Evolutionary conservation across 2,113 vertebrate genomes (phyloP), one percentile per base, ranked within the genome.

Genomic region (Dolichotis patagonum): DNA sequence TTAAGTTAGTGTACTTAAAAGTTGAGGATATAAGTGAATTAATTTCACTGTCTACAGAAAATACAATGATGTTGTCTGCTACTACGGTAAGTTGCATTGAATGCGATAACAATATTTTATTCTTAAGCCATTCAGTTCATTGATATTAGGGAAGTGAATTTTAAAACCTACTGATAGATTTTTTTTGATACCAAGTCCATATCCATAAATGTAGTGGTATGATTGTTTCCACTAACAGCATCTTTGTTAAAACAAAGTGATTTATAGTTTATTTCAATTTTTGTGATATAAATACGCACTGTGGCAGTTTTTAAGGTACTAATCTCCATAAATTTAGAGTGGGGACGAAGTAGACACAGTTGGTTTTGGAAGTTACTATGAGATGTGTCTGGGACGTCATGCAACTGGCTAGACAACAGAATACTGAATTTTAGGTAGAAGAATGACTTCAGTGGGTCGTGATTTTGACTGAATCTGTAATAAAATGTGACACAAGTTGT

Each of bases 71-170:
- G 0, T 9, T 93, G 97, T 63, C 49, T 95, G 54, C 91, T 85
- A 69, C 71, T 63, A 43, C 0, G 69, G 11, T 43, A 88, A 32
- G 9, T 94, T 52, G 38, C n/a, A 94, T 49, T 67, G 22, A 95
- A 88, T 52, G 49, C 56, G n/a, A 85, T 94, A 85, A 84, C 87
- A 92, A 58, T 90, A 88, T 58, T 93, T 83, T 87, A 85, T 46
- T 43, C 2, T 60, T 60, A 69, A 43, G 19, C 19, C 9, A 3
- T 14, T 88, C 41, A 58, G 52, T 77, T 80, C 4, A n/a, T 32
- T 96, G 30, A 88, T 38, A 90, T 65, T 60, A 87, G 49, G 22
- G 24, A 80, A 93, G 62, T 62, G 46, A 86, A 86, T 96, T 81
- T 38, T 52, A 85, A 91, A 3, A 24, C 22, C 16, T 69, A 8